Conservation (phyloP, 2,888 invertebrate genomes). For the Philereme vetulata region DNA sequence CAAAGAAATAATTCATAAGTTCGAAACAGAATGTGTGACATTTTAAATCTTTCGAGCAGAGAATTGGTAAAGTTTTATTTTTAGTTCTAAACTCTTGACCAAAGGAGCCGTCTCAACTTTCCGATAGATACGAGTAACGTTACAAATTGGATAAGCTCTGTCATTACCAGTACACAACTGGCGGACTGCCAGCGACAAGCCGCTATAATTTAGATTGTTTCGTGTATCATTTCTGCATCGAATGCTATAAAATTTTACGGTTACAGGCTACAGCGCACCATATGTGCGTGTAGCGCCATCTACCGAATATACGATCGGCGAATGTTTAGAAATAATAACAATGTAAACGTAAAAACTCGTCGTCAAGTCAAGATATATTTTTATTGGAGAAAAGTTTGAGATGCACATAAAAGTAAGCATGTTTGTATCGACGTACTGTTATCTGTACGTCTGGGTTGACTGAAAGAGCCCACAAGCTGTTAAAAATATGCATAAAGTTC, state of each 20-base stretch:
- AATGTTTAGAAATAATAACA: constrained; percentile 41
- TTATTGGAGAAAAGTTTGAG: constrained; percentile 23
- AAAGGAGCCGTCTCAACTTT: constrained; percentile 27
- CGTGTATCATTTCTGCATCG: constrained; percentile 82
- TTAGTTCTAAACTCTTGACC: constrained; percentile 10
- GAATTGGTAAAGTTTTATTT: constrained; percentile 2
- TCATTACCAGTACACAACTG: constrained; percentile 71
- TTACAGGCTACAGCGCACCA: constrained; percentile 76
- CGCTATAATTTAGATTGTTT: constrained; percentile 80
- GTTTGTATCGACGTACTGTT: constrained; percentile 15
- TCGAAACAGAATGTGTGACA: neutral
- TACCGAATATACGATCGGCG: constrained; percentile 43
- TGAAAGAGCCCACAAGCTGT: neutral
- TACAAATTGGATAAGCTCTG: constrained; percentile 71
- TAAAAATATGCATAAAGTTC: neutral
- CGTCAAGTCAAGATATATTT: constrained; percentile 38
- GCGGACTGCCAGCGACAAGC: constrained; percentile 68
- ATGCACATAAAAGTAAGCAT: constrained; percentile 24
- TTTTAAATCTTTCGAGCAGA: neutral
- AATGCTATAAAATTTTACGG: constrained; percentile 81
- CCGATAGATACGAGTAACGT: constrained; percentile 60
- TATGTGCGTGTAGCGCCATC: constrained; percentile 60
- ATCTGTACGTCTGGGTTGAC: constrained; percentile 1
- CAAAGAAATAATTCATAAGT: neutral
- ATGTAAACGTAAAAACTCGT: constrained; percentile 37